Percentiles rank a stretch among this genome's conserved stretches.
These are phyloP conservation scores for Gambelia wislizenii DNA, from an alignment of 2,797 vertebrate genomes.

Conservation along the genomic window DNA sequence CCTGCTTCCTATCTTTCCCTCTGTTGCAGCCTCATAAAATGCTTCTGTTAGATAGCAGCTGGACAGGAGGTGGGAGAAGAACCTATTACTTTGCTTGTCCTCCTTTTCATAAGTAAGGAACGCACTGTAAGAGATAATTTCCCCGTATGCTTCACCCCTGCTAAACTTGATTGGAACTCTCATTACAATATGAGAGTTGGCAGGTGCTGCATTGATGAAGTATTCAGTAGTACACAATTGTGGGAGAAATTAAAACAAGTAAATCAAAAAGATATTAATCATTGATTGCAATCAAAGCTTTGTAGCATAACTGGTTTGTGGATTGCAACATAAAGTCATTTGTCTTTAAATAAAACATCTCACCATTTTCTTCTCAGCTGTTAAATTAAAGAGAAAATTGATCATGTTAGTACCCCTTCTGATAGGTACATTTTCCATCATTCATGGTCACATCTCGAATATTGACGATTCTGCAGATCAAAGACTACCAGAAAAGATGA, in stretches of 20 bases:
- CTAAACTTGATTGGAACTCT: neutral
- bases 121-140: neutral
- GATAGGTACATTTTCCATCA: neutral
- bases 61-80: neutral
- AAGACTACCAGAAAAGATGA: neutral
- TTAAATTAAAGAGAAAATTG: neutral
- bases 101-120: neutral
- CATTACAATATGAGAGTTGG: neutral
- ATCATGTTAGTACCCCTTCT: neutral
- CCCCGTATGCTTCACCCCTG: neutral
- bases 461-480: neutral
- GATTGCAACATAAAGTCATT: neutral
- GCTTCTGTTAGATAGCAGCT: neutral
- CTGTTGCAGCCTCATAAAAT: neutral
- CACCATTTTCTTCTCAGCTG: neutral
- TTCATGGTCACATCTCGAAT: neutral
- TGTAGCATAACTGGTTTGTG: slow-evolving; percentile 6
- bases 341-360: neutral
- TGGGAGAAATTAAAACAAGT: neutral
- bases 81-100: neutral
- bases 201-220: neutral
- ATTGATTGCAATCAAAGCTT: neutral
- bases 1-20: neutral
- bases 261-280: neutral
- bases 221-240: neutral